phyloP scores from a whole-genome alignment of 2,113 vertebrate genomes.

The Melanerpes aurifrons region DNA sequence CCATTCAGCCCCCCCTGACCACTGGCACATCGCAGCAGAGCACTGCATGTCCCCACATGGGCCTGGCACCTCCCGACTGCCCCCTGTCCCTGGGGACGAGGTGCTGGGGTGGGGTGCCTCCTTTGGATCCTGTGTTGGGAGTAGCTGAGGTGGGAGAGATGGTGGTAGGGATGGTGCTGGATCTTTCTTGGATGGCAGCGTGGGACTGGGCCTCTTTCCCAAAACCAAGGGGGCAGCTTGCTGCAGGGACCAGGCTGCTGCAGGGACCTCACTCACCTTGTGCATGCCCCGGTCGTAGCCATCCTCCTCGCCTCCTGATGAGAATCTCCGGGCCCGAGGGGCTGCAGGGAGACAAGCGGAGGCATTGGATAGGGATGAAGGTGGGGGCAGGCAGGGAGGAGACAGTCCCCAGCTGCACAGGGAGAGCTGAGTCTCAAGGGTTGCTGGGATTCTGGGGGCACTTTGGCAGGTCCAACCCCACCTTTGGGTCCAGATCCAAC shows the following conservation, averaged over 20 bases:
- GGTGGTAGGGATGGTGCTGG: neutral
- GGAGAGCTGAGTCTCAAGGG: neutral
- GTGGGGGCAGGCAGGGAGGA: neutral
- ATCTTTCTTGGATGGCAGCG: neutral
- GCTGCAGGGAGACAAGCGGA: constrained; percentile 60
- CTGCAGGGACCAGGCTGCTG: neutral
- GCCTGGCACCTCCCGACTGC: neutral
- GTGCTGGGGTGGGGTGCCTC: neutral
- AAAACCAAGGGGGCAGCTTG: neutral
- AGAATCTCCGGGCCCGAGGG: constrained; percentile 84
- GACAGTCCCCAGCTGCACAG: neutral
- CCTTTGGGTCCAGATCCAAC: neutral
- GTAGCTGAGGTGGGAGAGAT: neutral
- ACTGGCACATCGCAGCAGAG: rapidly evolving
- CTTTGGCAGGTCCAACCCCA: neutral
- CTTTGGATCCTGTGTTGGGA: rapidly evolving
- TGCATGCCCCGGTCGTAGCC: constrained; percentile 85
- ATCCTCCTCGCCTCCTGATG: constrained; percentile 85
- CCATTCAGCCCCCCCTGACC: neutral
- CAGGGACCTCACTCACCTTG: constrained; percentile 72
- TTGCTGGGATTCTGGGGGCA: neutral
- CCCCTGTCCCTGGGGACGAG: neutral
- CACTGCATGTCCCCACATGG: rapidly evolving
- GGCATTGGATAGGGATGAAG: neutral
- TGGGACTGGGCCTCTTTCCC: neutral